phyloP scores from a whole-genome alignment of 2,113 vertebrate species.

The Cyanoliseus patagonus region DNA sequence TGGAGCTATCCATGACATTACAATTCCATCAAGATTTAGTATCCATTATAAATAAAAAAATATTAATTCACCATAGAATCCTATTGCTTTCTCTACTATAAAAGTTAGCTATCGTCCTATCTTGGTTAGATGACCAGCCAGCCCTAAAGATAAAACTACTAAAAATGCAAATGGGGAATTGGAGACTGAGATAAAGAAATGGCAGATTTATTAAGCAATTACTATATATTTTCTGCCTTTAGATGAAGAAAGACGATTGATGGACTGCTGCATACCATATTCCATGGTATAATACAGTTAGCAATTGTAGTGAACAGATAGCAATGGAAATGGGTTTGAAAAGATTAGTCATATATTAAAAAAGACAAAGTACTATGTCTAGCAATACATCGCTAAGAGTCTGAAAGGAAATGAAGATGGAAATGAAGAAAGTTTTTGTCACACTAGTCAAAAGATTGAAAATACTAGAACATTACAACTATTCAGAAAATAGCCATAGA shows the following conservation, averaged over 20 bases:
- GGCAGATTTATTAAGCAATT: constrained; percentile 65
- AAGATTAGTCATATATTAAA: constrained; percentile 58
- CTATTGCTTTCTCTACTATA: constrained; percentile 19
- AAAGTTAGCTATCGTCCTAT: neutral
- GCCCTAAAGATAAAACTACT: constrained; percentile 52
- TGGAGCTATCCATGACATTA: neutral
- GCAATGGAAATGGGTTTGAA: constrained; percentile 37
- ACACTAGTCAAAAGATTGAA: neutral
- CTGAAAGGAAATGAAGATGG: constrained; percentile 52
- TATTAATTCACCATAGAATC: neutral
- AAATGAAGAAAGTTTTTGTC: constrained; percentile 35
- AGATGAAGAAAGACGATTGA: constrained; percentile 54
- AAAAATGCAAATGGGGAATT: constrained; percentile 34
- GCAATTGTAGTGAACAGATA: constrained; percentile 28
- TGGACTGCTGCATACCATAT: constrained; percentile 12
- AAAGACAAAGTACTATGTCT: constrained; percentile 11
- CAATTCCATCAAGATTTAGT: constrained; percentile 6
- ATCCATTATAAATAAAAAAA: constrained; percentile 14
- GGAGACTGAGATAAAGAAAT: constrained; percentile 28
- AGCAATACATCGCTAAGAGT: neutral
- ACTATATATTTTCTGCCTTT: constrained; percentile 55
- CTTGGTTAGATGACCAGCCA: constrained; percentile 39
- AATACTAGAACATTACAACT: neutral
- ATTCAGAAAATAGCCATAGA: neutral
- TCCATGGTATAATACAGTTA: neutral